Percentiles rank a stretch among this genome's conserved stretches.
Evolutionary conservation across 1,140 invertebrate species (phyloP).

Genomic region (Argopecten irradians): DNA sequence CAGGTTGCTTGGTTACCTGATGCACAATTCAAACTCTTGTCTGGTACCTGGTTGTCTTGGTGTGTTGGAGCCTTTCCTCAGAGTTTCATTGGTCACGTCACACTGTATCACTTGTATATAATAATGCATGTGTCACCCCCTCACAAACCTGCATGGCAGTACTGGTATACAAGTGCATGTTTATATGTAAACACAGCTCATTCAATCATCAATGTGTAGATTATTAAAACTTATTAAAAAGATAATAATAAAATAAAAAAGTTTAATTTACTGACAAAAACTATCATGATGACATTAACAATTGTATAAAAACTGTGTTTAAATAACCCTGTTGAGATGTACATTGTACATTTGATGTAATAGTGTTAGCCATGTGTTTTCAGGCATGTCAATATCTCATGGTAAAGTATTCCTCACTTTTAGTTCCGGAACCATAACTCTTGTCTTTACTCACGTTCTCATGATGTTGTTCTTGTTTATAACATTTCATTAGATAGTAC

Average conservation of each 20-base stretch:
- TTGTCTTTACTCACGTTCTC: neutral
- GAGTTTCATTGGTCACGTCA: neutral
- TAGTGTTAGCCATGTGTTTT: neutral
- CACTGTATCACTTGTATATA: neutral
- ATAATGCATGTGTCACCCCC: neutral
- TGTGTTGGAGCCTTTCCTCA: neutral
- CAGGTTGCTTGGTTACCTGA: too few species aligned
- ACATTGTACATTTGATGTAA: neutral
- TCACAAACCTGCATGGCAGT: neutral
- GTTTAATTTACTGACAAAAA: neutral
- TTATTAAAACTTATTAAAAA: neutral
- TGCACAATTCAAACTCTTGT: too few species aligned
- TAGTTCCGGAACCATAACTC: conserved; percentile 5
- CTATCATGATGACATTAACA: too few species aligned
- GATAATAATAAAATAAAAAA: neutral
- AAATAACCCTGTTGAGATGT: too few species aligned
- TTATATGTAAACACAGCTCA: neutral
- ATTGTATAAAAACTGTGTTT: too few species aligned
- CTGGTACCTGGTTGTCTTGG: neutral
- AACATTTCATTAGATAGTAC: neutral
- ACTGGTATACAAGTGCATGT: neutral
- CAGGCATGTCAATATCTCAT: conserved; percentile 14
- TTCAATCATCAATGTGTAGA: too few species aligned
- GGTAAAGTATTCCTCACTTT: neutral
- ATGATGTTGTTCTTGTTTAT: neutral